Conservation (phyloP, 2,797 vertebrate species). For the Sorex maritimensis region DNA sequence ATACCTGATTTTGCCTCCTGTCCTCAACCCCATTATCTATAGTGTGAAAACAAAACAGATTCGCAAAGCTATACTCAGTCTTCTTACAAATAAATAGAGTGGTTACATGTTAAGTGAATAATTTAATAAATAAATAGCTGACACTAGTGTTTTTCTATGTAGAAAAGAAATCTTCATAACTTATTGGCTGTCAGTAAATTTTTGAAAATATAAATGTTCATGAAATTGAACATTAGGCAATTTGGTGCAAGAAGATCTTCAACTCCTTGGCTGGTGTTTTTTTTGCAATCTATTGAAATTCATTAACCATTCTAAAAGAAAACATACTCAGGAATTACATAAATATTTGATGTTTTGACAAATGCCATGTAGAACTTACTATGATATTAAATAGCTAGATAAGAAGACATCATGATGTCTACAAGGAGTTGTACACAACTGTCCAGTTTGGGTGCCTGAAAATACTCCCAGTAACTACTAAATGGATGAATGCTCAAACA, state of each 20-base stretch:
- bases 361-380: neutral
- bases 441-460: neutral
- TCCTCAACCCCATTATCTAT: constrained; percentile 87
- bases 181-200: neutral
- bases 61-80: neutral
- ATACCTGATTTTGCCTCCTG: constrained; percentile 83
- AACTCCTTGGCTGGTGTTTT: neutral
- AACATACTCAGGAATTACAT: neutral
- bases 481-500: neutral
- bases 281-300: neutral
- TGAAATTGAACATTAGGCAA: neutral
- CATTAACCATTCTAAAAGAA: neutral
- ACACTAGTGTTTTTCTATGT: neutral
- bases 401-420: neutral
- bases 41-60: constrained; percentile 85
- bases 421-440: neutral
- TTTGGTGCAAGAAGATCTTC: neutral
- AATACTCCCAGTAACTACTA: neutral
- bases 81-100: constrained; percentile 48
- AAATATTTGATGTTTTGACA: neutral
- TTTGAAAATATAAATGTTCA: neutral
- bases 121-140: too few species aligned
- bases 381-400: neutral
- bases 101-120: neutral
- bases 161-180: neutral